These are phyloP conservation scores for Neoscelio sp. DNA, from an alignment of 2,888 invertebrate species.

Conservation along the genomic window DNA sequence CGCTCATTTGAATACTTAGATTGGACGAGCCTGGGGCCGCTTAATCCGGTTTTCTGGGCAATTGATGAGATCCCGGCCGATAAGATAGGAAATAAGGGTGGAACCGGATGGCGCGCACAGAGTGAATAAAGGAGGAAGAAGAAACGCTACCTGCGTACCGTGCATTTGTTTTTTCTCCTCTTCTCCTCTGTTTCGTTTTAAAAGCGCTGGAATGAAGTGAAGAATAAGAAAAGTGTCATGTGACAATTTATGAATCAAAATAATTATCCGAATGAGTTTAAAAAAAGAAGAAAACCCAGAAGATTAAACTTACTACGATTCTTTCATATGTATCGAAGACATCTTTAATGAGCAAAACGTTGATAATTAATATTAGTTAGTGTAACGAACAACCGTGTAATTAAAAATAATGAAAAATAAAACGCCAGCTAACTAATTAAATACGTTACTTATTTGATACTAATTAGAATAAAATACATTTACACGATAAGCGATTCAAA, in stretches of 20 bases:
- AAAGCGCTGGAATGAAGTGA: no score
- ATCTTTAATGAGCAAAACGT: no score
- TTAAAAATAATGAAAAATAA: constrained; percentile 5
- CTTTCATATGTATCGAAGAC: no score
- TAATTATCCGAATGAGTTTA: no score
- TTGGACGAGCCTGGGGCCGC: constrained; percentile 81
- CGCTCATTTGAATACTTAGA: constrained; percentile 83
- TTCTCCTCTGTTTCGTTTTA: neutral
- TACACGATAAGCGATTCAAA: no score
- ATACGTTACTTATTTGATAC: constrained; percentile 6
- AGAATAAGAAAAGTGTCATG: no score
- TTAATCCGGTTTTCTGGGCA: constrained; percentile 82
- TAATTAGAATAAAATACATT: constrained; percentile 15
- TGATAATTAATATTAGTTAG: neutral
- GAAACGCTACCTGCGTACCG: constrained; percentile 46
- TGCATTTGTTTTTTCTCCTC: constrained; percentile 8
- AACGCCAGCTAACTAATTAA: constrained; percentile 16
- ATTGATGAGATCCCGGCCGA: constrained; percentile 82
- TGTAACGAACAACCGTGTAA: constrained; percentile 1
- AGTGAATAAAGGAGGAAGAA: constrained; percentile 66
- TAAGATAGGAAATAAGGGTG: constrained; percentile 72
- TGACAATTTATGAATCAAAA: no score
- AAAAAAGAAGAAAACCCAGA: no score
- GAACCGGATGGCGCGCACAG: constrained; percentile 46
- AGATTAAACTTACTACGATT: no score